Conservation (phyloP, 1,140 invertebrate species). For the Globodera rostochiensis region DNA sequence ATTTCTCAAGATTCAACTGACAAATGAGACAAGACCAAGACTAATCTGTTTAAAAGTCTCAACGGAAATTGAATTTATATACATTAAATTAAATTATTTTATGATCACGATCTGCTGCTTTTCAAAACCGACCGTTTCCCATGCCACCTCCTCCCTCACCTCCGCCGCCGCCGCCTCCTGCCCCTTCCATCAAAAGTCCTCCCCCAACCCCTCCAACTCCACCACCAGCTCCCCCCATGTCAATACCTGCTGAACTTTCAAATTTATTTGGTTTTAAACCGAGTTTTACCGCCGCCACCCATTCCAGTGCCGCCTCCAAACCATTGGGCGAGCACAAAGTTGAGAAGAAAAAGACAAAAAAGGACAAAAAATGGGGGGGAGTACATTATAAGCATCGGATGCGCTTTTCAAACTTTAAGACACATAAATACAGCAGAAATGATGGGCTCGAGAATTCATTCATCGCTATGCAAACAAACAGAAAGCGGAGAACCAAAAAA, state of each 20-base stretch:
- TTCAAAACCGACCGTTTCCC: background rate
- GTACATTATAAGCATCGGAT: background rate
- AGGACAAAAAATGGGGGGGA: background rate
- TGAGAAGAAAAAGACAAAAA: background rate
- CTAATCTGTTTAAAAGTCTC: no score
- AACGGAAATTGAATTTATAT: no score
- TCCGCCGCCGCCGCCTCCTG: background rate
- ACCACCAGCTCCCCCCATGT: background rate
- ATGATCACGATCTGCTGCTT: background rate
- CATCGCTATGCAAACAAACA: background rate
- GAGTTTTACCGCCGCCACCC: slow-evolving; percentile 2
- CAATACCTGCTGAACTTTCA: background rate
- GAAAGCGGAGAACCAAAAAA: background rate
- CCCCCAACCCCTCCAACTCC: background rate
- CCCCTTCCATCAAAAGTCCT: background rate
- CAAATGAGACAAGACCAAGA: no score
- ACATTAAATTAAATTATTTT: no score
- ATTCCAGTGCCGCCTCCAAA: slow-evolving; percentile 2
- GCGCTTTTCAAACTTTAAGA: background rate
- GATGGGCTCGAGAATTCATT: background rate
- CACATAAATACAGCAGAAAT: background rate
- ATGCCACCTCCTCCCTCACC: slow-evolving; percentile 14
- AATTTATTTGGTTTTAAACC: background rate
- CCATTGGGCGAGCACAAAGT: slow-evolving; percentile 4
- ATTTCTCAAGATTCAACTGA: no score